These are phyloP conservation scores for Betta splendens DNA, from an alignment of 2,797 vertebrate genomes.

Conservation along the genomic window DNA sequence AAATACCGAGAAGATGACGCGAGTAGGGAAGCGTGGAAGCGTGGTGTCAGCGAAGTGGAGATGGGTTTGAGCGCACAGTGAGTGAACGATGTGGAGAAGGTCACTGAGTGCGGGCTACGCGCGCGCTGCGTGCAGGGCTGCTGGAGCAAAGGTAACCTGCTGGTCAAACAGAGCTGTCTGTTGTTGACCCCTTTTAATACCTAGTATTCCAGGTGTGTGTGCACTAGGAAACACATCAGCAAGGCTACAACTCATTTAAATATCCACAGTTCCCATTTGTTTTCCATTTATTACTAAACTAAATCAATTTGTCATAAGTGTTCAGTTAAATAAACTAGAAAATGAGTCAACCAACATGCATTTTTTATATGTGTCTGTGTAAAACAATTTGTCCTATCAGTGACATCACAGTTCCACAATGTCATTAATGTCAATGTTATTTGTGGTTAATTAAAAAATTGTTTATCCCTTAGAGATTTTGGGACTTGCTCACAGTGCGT, in stretches of 20 bases:
- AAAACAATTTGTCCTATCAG: no score
- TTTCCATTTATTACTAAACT: no score
- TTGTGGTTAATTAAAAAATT: not conserved
- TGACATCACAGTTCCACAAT: no score
- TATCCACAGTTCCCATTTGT: no score
- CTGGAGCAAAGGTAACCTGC: constrained; percentile 58
- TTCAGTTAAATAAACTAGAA: no score
- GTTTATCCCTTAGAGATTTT: constrained; percentile 41
- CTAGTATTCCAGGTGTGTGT: no score
- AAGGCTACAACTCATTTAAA: not conserved
- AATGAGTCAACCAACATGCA: no score
- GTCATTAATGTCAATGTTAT: no score
- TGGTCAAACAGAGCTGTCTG: not conserved
- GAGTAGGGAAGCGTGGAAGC: not conserved
- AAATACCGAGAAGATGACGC: no score
- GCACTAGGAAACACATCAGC: not conserved
- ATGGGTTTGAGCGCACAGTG: not conserved
- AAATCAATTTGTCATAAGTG: no score
- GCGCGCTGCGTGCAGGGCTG: constrained; percentile 20
- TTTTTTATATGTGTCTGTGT: no score
- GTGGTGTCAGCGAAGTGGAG: not conserved
- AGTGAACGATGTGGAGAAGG: constrained; percentile 66
- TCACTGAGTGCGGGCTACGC: constrained; percentile 30
- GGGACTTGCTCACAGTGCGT: constrained; percentile 5
- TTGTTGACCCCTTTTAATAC: constrained; percentile 1